A percentile compares a stretch with the other conserved stretches of the same genome.
These are phyloP conservation scores for Calameuta pallipes DNA, from an alignment of 2,888 invertebrate genomes.

Conservation along the genomic window DNA sequence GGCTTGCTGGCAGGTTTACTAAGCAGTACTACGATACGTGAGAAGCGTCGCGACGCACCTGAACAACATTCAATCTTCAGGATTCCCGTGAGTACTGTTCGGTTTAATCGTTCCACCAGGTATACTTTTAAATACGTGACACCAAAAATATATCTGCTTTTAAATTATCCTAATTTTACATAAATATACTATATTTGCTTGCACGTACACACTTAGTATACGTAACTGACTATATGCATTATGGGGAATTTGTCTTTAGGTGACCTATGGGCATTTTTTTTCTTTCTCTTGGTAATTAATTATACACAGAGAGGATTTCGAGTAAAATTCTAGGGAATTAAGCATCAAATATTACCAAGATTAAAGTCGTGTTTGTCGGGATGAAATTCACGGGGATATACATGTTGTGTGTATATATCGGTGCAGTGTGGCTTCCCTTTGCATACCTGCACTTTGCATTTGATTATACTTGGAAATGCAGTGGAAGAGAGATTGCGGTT, in stretches of 20 bases:
- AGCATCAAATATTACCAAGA: neutral
- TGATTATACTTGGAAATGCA: neutral
- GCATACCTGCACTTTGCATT: neutral
- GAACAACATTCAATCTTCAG: neutral
- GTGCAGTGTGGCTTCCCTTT: neutral
- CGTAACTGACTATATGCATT: neutral
- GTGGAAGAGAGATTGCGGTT: neutral
- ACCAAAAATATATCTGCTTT: neutral
- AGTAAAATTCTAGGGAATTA: neutral
- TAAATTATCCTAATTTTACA: neutral
- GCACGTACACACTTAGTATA: neutral
- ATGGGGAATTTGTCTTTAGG: neutral
- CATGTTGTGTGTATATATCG: neutral
- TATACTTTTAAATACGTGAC: neutral
- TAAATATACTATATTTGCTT: neutral
- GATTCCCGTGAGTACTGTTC: neutral
- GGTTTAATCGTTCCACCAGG: neutral
- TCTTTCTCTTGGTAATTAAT: neutral
- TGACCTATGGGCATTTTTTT: neutral
- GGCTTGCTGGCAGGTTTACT: slow-evolving; percentile 10
- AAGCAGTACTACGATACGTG: neutral
- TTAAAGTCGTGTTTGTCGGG: neutral
- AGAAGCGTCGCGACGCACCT: neutral
- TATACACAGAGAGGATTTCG: neutral
- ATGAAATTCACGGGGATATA: too few species aligned